A percentile compares a stretch with the other conserved stretches of the same genome.
Conservation (phyloP, 2,113 vertebrate genomes). For the Oncorhynchus gorbuscha region DNA sequence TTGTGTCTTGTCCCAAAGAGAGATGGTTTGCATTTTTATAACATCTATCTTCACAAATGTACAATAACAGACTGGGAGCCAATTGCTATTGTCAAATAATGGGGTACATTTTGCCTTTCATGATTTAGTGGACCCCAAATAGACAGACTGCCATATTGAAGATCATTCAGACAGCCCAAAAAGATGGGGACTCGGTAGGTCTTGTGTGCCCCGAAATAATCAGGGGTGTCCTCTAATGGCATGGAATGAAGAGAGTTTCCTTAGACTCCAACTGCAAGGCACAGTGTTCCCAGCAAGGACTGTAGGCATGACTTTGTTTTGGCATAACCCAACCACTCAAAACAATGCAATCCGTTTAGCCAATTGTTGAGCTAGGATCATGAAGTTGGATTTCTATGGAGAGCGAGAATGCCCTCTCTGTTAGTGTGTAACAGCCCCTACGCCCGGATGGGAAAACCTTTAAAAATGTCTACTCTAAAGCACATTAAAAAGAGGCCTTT, state of each 20-base stretch:
- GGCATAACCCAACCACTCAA: neutral
- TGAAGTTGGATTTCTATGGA: neutral
- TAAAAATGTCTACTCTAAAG: neutral
- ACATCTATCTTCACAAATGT: neutral
- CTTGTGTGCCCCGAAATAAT: neutral
- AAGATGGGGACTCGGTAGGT: neutral
- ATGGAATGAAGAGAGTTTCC: conserved; percentile 17
- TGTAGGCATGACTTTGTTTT: neutral
- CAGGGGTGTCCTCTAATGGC: neutral
- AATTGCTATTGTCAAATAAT: neutral
- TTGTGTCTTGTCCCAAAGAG: conserved; percentile 1
- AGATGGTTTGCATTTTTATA: neutral
- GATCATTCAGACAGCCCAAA: neutral
- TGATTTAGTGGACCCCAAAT: neutral
- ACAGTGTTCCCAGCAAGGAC: conserved; percentile 21
- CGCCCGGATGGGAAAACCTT: conserved; percentile 3
- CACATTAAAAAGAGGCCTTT: neutral
- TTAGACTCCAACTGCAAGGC: conserved; percentile 37
- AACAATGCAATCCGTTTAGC: neutral
- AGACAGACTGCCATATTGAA: neutral
- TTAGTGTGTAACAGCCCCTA: neutral
- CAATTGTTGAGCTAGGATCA: neutral
- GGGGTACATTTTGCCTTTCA: neutral
- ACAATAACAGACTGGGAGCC: conserved; percentile 3
- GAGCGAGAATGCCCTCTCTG: neutral